Evolutionary conservation across 2,113 vertebrate species (phyloP), one percentile per base, ranked within the genome.

Genomic region (Poeciliopsis prolifica): DNA sequence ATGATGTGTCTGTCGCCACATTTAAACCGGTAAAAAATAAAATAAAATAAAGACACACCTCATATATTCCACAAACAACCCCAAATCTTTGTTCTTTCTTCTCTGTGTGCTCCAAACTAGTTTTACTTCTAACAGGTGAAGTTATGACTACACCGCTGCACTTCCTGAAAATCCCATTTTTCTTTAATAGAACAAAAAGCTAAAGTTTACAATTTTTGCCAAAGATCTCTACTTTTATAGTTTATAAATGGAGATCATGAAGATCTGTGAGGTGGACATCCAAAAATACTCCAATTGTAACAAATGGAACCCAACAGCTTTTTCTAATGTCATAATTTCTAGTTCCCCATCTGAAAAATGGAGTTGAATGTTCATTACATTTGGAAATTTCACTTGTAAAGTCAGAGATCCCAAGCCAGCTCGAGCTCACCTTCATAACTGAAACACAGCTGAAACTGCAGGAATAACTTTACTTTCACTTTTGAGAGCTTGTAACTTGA

Each of bases 1-100:
- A 48, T 80, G 67, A 42, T 86, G 85, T 79, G 76, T 89, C 69
- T 79, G 65, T 78, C 40, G 79, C 77, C 66, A 79, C 81, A 37
- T 85, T 81, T 74, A 31, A 86, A 89, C 78, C 86, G 76, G 75
- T 76, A 81, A 85, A 85, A 28, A 79, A 29, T 15, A 33, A 40
- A 78, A 75, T 28, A 3, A 83, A 84, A 70, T 37, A 37, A 37
- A 37, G 35, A 77, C 15, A n/a, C 63, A 86, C 48, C 69, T 63
- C 22, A 83, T 40, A 72, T 44, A 77, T 61, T 74, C 62, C 54
- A 62, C n/a, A 62, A 42, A 72, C 13, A 31, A n/a, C 29, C 54
- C 60, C 24, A 51, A 67, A 65, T 72, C 26, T 19, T 48, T 48
- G 19, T 60, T 22, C 17, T 68, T 28, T 61, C 40, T 42, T 58